Base-by-base conservation (phyloP, 2,888 invertebrate genomes). In the Anaspis maculata region DNA sequence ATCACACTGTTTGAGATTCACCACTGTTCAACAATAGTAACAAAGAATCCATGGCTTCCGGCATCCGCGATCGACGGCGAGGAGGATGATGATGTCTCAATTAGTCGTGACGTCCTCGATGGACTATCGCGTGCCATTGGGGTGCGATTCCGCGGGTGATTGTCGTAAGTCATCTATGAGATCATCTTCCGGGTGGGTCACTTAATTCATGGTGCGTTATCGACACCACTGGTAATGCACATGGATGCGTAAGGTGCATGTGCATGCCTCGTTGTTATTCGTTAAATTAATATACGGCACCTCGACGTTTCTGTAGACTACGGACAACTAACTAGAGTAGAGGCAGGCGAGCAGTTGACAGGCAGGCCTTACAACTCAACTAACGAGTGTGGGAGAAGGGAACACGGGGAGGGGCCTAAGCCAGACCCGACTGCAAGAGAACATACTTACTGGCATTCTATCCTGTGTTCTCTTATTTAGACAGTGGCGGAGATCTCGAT, bases 281-380 rank as follows among this genome's bases (percentile, higher is more conserved):
- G 43, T 45, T 48, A 47, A n/a, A n/a, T n/a, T n/a, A n/a, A n/a
- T n/a, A n/a, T n/a, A n/a, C n/a, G n/a, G n/a, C n/a, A 25, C n/a
- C 49, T 40, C 46, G 44, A 41, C 47, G 42, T 44, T 34, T 38
- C 45, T 41, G 43, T 40, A 42, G 48, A 48, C 58, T 50, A 56
- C 54, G 52, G 46, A 46, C 54, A 59, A 63, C 62, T 62, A 62
- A 62, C 62, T 60, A 62, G 52, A 52, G 51, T 47, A 49, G 59
- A 56, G 57, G 57, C 57, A 56, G 55, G 54, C 51, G 54, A 57
- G 49, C 56, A 60, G 63, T 59, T 66, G 66, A 66, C 65, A 65
- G 64, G 56, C 64, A 54, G 59, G 57, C 57, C 61, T 66, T 65
- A 66, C 66, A 65, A 65, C 66, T 66, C 66, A 66, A 66, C 66